These are phyloP conservation scores for Panagrolaimus sp. DNA, from an alignment of 1,140 invertebrate species.

Conservation along the genomic window DNA sequence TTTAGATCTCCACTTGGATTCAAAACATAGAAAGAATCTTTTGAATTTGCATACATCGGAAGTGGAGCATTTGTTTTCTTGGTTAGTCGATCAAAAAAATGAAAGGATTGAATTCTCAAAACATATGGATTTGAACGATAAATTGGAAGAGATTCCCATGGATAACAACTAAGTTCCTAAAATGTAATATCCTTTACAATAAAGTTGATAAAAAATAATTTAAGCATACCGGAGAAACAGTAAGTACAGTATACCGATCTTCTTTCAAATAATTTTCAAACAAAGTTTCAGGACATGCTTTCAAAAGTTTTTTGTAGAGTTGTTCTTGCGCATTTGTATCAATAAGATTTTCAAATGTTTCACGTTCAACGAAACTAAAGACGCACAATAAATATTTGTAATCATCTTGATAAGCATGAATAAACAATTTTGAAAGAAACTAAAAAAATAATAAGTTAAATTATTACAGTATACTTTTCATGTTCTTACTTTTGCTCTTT, in stretches of 20 bases:
- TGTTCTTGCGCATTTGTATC: not conserved
- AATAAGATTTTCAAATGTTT: not conserved
- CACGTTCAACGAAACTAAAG: not conserved
- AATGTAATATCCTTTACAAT: not conserved
- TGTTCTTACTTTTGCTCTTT: not conserved
- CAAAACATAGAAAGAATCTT: constrained; percentile 49
- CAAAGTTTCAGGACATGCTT: not conserved
- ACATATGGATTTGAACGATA: constrained; percentile 29
- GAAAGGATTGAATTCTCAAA: constrained; percentile 38
- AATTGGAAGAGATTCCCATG: constrained; percentile 38
- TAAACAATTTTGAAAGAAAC: not conserved
- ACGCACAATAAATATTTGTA: not conserved
- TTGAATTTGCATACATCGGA: constrained; percentile 41
- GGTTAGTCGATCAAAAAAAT: constrained; percentile 38
- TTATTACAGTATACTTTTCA: too few species aligned
- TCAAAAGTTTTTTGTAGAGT: not conserved
- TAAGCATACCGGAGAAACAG: not conserved
- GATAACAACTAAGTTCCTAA: constrained; percentile 32
- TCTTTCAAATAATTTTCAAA: not conserved
- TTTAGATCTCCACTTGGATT: constrained; percentile 51
- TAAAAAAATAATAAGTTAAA: not conserved
- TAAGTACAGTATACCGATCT: not conserved
- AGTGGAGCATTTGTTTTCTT: constrained; percentile 26
- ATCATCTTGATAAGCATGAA: not conserved
- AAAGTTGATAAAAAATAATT: not conserved